Base-by-base conservation (phyloP, 2,888 invertebrate species). In the Balanococcus diminutus region DNA sequence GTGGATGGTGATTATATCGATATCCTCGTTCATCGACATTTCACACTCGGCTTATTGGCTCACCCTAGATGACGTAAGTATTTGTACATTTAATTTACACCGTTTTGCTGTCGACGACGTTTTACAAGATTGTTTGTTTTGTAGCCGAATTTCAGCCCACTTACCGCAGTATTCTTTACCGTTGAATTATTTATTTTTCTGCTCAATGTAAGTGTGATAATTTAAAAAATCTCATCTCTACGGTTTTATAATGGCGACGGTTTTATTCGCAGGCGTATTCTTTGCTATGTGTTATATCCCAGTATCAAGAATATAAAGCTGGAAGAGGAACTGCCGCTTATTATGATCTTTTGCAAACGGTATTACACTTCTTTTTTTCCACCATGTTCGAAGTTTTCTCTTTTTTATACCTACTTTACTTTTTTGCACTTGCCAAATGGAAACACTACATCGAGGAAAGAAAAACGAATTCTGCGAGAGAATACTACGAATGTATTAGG, bases 251-350 rank as follows among this genome's bases (percentile, higher is more conserved):
- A 46, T 28, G 39, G 51, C 14, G 81, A n/a, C 11, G 81, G n/a
- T 42, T 81, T 82, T 51, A 42, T 82, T 82, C 46, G 39, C 91
- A 96, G 96, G 91, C 95, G 51, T 96, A 96, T 90, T 93, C 95
- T 87, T 91, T 96, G 90, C 91, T 96, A 86, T 96, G 96, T 91
- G 96, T 96, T 86, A 92, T 96, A 89, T 96, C 96, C 4, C 96
- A 96, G 90, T 96, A 95, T 89, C 96, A 96, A 90, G 95, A 95
- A 89, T 94, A 95, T 89, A 90, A 92, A 87, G 93, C 92, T 8
- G 94, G 95, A 5, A 91, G 94, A 83, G 95, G 95, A 25, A 93
- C 94, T 81, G 93, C 93, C 2, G 92, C 92, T 83, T 93, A 94
- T 88, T 93, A 94, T 28, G 36, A 36, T 67, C 67, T 86, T 19